phyloP scores from a whole-genome alignment of 2,888 invertebrate species.

The Synanthedon formicaeformis region DNA sequence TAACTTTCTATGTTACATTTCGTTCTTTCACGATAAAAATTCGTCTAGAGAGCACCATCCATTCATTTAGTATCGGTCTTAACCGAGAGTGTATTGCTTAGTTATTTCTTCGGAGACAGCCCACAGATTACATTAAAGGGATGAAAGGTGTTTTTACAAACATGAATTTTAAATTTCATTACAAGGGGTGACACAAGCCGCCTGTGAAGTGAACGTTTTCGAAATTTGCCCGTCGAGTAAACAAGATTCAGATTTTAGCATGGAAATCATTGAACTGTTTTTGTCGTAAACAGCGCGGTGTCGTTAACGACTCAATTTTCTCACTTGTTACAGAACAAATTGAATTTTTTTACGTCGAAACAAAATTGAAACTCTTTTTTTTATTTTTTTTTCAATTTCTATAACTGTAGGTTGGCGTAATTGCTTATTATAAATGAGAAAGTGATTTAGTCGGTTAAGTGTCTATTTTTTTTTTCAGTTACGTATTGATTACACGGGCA shows the following conservation, averaged over 20 bases:
- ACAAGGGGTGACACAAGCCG: constrained; percentile 11
- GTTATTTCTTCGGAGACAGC: constrained; percentile 21
- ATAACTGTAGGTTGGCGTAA: too few species aligned
- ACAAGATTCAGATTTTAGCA: constrained; percentile 14
- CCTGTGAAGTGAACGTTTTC: constrained; percentile 8
- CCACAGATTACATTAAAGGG: constrained; percentile 40
- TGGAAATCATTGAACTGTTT: neutral
- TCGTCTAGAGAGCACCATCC: neutral
- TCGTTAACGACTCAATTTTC: neutral
- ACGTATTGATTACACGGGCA: too few species aligned
- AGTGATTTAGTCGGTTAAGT: too few species aligned
- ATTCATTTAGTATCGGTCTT: neutral
- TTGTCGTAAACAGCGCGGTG: neutral
- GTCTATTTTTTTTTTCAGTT: too few species aligned
- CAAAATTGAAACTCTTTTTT: too few species aligned
- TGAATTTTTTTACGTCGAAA: too few species aligned
- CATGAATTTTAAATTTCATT: constrained; percentile 54
- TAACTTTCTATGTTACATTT: too few species aligned
- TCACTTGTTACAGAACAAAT: neutral
- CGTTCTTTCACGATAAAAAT: too few species aligned
- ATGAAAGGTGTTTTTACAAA: constrained; percentile 53
- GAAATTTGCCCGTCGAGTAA: constrained; percentile 11
- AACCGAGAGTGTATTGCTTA: constrained; percentile 29
- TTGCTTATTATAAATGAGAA: too few species aligned
- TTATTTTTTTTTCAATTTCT: too few species aligned